Base-by-base conservation (phyloP, 2,113 vertebrate genomes). In the Hippocampus abdominalis region DNA sequence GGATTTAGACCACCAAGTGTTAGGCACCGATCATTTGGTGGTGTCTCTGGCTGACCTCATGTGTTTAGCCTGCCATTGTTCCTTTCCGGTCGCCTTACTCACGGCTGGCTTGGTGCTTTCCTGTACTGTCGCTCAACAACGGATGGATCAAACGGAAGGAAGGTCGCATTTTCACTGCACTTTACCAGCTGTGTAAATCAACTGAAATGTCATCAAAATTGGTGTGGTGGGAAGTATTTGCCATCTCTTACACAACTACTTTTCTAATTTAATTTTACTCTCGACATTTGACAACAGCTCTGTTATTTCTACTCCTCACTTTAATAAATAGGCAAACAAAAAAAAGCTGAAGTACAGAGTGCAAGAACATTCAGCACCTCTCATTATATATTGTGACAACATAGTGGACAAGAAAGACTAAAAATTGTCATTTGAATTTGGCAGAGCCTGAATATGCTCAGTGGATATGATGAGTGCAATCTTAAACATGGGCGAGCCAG, bases 41-140 rank as follows among this genome's bases (percentile, higher is more conserved):
- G 42, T 48, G 64, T 80, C 81, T 78, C 76, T 75, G 44, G 39
- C 76, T 93, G 92, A 93, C 86, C 86, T 93, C 92, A 93, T 91
- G 68, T 93, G 92, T 92, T 93, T 91, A 80, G 86, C 87, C 81
- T 91, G 81, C 81, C 88, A 88, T 91, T 93, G 91, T 91, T 86
- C 73, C 56, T 65, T 54, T 81, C 70, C 79, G 80, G 88, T 68
- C 86, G 81, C 74, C 83, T 90, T 91, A 90, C 78, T 90, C 81
- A 87, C 84, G 79, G 84, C 76, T 86, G 87, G 84, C 69, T 90
- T 87, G 84, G 62, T 84, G 77, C 80, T 89, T 91, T 92, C 88
- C 91, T 91, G 91, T 90, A 83, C 80, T 78, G 81, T 85, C 82
- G 84, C 80, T 81, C 80, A 76, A 75, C 73, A 71, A 60, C 4